Evolutionary conservation across 2,888 invertebrate species (phyloP).

Genomic region (Rhingia rostrata): DNA sequence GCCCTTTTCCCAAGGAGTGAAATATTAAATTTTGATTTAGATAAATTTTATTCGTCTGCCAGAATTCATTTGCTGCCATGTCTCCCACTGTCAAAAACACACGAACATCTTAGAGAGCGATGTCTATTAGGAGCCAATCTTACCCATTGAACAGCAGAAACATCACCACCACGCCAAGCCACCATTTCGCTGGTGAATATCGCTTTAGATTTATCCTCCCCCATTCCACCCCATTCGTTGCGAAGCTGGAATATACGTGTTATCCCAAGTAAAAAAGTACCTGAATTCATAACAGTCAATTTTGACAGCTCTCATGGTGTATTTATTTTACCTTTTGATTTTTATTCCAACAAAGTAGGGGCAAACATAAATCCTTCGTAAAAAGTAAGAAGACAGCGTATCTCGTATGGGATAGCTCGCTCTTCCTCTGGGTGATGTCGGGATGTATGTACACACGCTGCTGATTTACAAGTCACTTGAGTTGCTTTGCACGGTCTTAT

Average conservation of each 20-base stretch:
- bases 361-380: constrained; percentile 36
- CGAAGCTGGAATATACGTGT: constrained; percentile 34
- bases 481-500: constrained; percentile 49
- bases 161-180: background rate
- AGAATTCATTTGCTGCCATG: constrained; percentile 29
- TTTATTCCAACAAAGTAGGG: constrained; percentile 21
- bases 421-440: background rate
- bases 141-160: constrained; percentile 47
- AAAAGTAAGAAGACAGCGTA: background rate
- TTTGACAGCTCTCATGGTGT: constrained; percentile 47
- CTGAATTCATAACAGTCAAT: constrained; percentile 56
- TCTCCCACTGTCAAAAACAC: constrained; percentile 39
- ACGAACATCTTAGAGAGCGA: constrained; percentile 28
- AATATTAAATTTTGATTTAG: constrained; percentile 70
- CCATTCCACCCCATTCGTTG: background rate
- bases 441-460: constrained; percentile 22
- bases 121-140: constrained; percentile 68
- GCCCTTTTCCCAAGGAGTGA: constrained; percentile 17
- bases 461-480: constrained; percentile 63
- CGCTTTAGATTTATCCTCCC: constrained; percentile 5
- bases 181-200: constrained; percentile 9
- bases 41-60: constrained; percentile 57
- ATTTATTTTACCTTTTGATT: constrained; percentile 48
- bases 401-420: constrained; percentile 9
- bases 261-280: constrained; percentile 11